Conservation (phyloP, 2,888 invertebrate genomes). For the Dasysyrphus albostriatus region DNA sequence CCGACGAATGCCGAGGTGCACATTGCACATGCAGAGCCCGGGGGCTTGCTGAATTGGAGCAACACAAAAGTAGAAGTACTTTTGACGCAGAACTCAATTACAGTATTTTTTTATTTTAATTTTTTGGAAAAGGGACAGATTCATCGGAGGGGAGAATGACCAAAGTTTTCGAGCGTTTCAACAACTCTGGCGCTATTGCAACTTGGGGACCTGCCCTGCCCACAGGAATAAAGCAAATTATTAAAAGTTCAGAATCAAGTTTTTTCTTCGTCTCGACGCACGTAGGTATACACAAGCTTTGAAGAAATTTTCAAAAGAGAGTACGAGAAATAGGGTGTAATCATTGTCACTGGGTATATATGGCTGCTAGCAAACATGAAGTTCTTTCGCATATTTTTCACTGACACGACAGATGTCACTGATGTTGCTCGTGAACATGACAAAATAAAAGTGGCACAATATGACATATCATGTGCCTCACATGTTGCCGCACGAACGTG, state of each 20-base stretch:
- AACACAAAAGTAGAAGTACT: slow-evolving; percentile 56
- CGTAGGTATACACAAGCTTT: neutral
- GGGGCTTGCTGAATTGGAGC: neutral
- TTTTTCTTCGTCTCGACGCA: slow-evolving; percentile 19
- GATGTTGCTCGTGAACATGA: slow-evolving; percentile 70
- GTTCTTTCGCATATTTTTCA: slow-evolving; percentile 66
- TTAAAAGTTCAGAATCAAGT: slow-evolving; percentile 71
- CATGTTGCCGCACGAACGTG: slow-evolving; percentile 73
- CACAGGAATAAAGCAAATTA: slow-evolving; percentile 58
- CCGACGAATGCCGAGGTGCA: slow-evolving; percentile 9
- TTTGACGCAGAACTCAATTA: slow-evolving; percentile 74
- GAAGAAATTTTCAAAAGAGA: slow-evolving; percentile 7
- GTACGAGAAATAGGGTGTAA: neutral
- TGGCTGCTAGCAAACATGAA: slow-evolving; percentile 53
- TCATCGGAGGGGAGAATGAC: slow-evolving; percentile 55
- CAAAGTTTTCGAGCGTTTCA: slow-evolving; percentile 62
- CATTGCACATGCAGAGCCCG: slow-evolving; percentile 9
- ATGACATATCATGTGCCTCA: slow-evolving; percentile 74
- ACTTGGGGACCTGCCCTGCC: slow-evolving; percentile 39
- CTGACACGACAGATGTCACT: slow-evolving; percentile 61
- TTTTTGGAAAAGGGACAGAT: slow-evolving; percentile 46
- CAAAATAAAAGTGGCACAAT: slow-evolving; percentile 73
- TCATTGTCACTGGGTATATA: neutral
- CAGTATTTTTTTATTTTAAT: neutral
- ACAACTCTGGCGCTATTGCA: slow-evolving; percentile 45